Percentiles rank a stretch among this genome's conserved stretches.
Conservation (phyloP, 2,797 vertebrate genomes). For the Ciconia nigra region DNA sequence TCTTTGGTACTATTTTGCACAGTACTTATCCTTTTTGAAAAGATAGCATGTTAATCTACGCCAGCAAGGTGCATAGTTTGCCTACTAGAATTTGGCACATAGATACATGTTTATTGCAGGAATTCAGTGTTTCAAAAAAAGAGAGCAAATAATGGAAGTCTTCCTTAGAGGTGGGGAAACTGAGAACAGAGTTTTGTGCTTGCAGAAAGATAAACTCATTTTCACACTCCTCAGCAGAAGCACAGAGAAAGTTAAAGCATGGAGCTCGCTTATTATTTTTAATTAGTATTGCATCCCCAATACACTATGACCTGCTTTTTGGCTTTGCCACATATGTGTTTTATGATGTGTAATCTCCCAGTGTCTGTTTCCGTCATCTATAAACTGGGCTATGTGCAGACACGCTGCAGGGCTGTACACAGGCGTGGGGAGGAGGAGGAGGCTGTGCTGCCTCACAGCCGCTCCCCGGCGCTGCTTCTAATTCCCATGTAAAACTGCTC, state of each 20-base stretch:
- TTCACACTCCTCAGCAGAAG: neutral
- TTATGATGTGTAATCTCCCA: neutral
- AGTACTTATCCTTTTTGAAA: neutral
- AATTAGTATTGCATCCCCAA: neutral
- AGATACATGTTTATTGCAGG: fast-evolving
- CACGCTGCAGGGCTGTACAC: neutral
- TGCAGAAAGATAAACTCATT: neutral
- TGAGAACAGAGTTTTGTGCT: neutral
- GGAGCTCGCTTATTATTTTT: neutral
- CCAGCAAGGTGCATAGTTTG: neutral
- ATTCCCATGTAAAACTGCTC: neutral
- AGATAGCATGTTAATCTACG: fast-evolving
- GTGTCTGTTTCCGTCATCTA: neutral
- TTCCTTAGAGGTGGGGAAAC: neutral
- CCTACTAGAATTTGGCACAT: neutral
- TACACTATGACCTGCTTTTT: neutral
- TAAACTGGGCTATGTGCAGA: neutral
- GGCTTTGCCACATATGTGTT: neutral
- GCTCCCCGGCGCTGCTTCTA: fast-evolving
- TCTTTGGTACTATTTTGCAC: neutral
- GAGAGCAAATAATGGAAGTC: neutral
- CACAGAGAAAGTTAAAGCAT: neutral
- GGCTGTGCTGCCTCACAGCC: neutral
- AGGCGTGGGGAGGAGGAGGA: neutral
- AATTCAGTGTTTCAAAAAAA: neutral